A percentile compares a stretch with the other conserved stretches of the same genome.
Evolutionary conservation across 2,888 invertebrate species (phyloP).

Genomic region (Stegana nigrithorax): DNA sequence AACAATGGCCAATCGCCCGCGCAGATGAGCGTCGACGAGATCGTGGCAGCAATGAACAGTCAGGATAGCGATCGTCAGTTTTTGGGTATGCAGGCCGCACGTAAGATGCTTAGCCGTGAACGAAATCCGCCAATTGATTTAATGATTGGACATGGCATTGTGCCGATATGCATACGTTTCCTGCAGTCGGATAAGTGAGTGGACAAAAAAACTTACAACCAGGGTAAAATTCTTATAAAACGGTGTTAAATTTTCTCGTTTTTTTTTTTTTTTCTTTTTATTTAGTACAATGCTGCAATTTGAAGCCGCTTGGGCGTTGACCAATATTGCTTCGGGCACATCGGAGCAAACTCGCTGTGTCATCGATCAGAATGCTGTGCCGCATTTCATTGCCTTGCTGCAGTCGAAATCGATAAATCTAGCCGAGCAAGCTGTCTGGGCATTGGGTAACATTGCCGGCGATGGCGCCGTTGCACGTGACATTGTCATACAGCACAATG

Average conservation of each 20-base stretch:
- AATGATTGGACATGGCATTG: conserved; percentile 86
- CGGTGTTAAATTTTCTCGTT: conserved; percentile 42
- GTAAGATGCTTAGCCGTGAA: conserved; percentile 89
- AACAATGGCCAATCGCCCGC: conserved; percentile 68
- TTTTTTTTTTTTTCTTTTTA: conserved; percentile 18
- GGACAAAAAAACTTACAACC: not conserved
- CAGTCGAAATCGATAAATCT: conserved; percentile 76
- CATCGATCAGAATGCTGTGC: conserved; percentile 86
- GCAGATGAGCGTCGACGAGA: conserved; percentile 76
- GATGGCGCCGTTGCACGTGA: conserved; percentile 86
- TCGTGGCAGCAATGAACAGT: conserved; percentile 78
- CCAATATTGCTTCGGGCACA: conserved; percentile 96
- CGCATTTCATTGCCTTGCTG: conserved; percentile 81
- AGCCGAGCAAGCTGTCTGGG: conserved; percentile 96
- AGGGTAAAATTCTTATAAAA: not conserved
- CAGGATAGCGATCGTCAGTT: conserved; percentile 75
- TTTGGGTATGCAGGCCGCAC: conserved; percentile 81
- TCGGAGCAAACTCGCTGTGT: conserved; percentile 91
- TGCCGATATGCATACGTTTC: conserved; percentile 84
- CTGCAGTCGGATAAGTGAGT: conserved; percentile 80
- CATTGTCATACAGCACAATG: conserved; percentile 78
- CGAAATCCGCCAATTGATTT: conserved; percentile 90
- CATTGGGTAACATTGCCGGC: conserved; percentile 97
- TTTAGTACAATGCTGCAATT: conserved; percentile 85
- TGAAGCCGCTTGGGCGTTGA: conserved; percentile 97